Conservation (phyloP, 2,113 vertebrate genomes). For the Nansenia antarctica region DNA sequence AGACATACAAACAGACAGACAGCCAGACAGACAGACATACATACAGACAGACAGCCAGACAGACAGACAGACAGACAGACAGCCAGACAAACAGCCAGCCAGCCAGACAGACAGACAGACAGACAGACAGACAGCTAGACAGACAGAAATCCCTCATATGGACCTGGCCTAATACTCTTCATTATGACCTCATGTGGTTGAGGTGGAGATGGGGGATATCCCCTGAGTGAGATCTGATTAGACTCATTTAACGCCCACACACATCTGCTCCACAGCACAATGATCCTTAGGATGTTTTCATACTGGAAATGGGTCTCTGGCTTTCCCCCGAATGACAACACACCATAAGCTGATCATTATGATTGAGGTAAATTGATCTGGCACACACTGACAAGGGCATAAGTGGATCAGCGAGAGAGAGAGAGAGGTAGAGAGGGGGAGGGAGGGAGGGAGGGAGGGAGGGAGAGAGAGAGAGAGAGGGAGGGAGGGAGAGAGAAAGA, state of each 20-base stretch:
- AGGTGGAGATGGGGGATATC: conserved; percentile 37
- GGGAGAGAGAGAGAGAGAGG: too few species aligned
- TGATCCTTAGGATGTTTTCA: conserved; percentile 55
- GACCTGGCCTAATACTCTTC: conserved; percentile 46
- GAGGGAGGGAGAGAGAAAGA: too few species aligned
- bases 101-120: background rate
- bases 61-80: background rate
- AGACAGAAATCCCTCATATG: conserved; percentile 21
- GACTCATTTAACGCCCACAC: conserved; percentile 46
- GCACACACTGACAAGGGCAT: conserved; percentile 44
- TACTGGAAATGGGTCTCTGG: conserved; percentile 36
- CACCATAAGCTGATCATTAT: conserved; percentile 24
- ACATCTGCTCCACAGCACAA: conserved; percentile 41
- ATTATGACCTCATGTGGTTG: conserved; percentile 46
- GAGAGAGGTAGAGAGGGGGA: too few species aligned
- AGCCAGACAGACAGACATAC: too few species aligned
- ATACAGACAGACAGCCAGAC: background rate
- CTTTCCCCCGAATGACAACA: background rate
- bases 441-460: too few species aligned
- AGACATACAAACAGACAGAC: too few species aligned
- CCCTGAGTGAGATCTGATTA: conserved; percentile 42
- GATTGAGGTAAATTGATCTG: conserved; percentile 52
- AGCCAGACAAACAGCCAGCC: background rate
- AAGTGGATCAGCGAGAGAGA: too few species aligned
- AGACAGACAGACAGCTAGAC: background rate